phyloP scores from a whole-genome alignment of 2,113 vertebrate species.

The Pseudolaguvia tuberculata region DNA sequence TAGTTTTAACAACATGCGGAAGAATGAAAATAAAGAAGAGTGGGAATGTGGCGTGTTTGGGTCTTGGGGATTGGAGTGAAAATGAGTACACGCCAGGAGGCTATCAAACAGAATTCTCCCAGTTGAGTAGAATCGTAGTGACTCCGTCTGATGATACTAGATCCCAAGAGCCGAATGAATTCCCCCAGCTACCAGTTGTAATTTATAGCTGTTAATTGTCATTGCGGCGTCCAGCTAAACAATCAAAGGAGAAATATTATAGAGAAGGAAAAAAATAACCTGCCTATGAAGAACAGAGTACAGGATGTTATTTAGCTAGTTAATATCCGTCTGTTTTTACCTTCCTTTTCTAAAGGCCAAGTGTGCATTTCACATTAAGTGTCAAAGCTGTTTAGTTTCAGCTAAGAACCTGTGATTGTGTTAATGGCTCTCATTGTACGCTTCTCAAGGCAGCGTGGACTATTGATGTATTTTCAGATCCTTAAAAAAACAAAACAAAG shows the following conservation, averaged over 20 bases:
- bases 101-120: slow-evolving; percentile 18
- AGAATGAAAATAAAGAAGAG: neutral
- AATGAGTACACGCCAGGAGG: slow-evolving; percentile 18
- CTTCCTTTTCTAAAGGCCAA: no score
- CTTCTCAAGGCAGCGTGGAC: neutral
- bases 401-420: neutral
- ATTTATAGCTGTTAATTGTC: slow-evolving; percentile 38
- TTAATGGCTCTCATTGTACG: no score
- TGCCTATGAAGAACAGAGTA: neutral
- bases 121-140: neutral
- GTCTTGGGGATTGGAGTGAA: slow-evolving; percentile 10
- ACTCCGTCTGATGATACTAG: neutral
- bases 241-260: slow-evolving; percentile 2
- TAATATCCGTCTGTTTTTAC: no score
- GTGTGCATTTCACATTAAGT: no score
- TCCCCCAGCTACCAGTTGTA: slow-evolving; percentile 4
- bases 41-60: neutral
- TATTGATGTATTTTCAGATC: neutral
- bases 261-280: neutral
- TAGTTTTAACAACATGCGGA: neutral
- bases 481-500: no score
- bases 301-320: no score
- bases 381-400: neutral
- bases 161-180: neutral
- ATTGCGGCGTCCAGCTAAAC: slow-evolving; percentile 4